Conservation (phyloP, 2,888 invertebrate genomes). For the Eupithecia subfuscata region DNA sequence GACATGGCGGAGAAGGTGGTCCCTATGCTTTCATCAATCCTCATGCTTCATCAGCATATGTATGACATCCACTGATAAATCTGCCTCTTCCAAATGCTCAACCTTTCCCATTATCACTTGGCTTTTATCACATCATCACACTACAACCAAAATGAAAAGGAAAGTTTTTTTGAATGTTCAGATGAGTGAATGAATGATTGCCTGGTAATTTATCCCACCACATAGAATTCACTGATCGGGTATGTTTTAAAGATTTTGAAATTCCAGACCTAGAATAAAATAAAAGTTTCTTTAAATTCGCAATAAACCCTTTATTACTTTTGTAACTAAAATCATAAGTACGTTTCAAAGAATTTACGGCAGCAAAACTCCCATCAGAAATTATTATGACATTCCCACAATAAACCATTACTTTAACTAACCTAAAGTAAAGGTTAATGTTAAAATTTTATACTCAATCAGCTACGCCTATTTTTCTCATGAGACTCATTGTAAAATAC, state of each 20-base stretch:
- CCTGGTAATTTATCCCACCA: not conserved
- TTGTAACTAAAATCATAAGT: not conserved
- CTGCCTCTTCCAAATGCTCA: too few relatives aligned
- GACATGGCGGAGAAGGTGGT: too few relatives aligned
- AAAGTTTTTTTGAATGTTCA: not conserved
- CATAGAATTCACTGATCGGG: not conserved
- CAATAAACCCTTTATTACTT: not conserved
- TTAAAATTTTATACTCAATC: conserved; percentile 10
- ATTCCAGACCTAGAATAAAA: not conserved
- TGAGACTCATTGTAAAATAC: conserved; percentile 50
- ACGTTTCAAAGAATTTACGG: not conserved
- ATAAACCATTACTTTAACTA: conserved; percentile 41
- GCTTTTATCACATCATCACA: too few relatives aligned
- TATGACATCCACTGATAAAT: too few relatives aligned
- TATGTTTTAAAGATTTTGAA: not conserved
- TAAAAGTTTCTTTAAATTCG: not conserved
- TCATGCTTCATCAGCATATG: too few relatives aligned
- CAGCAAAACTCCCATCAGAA: not conserved
- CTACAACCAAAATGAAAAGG: not conserved
- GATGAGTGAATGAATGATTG: not conserved
- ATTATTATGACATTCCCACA: conserved; percentile 36
- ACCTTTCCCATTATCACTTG: too few relatives aligned
- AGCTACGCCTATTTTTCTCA: conserved; percentile 57
- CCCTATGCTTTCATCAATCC: too few relatives aligned
- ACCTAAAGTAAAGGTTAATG: not conserved